Percentiles rank a stretch among this genome's conserved stretches.
Evolutionary conservation across 2,113 vertebrate genomes (phyloP).

Genomic region (Eptatretus burgeri): DNA sequence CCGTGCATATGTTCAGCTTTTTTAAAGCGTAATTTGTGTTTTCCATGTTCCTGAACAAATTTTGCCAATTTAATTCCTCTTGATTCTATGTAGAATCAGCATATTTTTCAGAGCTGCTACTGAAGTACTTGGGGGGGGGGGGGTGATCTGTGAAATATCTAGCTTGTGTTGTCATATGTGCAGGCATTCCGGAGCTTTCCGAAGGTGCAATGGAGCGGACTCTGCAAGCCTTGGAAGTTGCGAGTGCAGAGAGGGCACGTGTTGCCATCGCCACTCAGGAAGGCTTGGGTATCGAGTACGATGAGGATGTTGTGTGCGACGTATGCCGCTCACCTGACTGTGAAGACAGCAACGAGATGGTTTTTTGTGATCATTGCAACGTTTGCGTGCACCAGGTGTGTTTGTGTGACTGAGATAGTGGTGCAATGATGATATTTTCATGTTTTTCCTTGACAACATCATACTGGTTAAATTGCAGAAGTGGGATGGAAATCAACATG

Average conservation of each 20-base stretch:
- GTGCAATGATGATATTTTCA: neutral
- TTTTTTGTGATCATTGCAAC: constrained; percentile 2
- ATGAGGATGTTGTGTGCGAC: constrained; percentile 93
- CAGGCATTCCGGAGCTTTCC: constrained; percentile 19
- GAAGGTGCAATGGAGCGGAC: constrained; percentile 69
- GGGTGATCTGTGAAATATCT: neutral
- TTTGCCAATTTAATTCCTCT: too few species aligned
- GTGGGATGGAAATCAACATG: too few species aligned
- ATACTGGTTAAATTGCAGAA: too few species aligned
- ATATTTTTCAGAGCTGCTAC: too few species aligned
- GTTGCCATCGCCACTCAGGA: constrained; percentile 89
- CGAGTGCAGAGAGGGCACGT: constrained; percentile 79
- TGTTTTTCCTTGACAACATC: too few species aligned
- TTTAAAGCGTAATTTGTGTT: neutral
- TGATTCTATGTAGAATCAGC: too few species aligned
- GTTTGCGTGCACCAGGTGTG: constrained; percentile 4
- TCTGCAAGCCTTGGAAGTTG: constrained; percentile 61
- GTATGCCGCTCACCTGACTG: constrained; percentile 71
- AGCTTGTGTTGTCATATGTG: too few species aligned
- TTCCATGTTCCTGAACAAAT: too few species aligned
- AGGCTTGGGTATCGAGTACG: constrained; percentile 81
- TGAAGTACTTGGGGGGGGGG: neutral
- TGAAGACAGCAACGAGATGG: constrained; percentile 5
- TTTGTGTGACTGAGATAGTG: neutral
- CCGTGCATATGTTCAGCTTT: too few species aligned